These are phyloP conservation scores for Cyprinodon diabolis DNA, from an alignment of 2,797 vertebrate species.

Conservation along the genomic window DNA sequence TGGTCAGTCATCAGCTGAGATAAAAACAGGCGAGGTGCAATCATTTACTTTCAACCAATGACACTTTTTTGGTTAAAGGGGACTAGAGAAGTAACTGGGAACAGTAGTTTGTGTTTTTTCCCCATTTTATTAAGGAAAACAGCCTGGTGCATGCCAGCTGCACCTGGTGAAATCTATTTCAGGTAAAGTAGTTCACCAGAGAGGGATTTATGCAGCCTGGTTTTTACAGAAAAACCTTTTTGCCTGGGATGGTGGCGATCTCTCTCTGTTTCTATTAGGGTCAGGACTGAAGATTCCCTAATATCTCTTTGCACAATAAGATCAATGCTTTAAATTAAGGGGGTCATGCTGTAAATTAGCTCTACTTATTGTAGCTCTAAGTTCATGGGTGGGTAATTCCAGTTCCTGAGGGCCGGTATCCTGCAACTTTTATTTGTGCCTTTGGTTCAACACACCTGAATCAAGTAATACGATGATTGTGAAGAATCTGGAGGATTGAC, in stretches of 20 bases:
- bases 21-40: not conserved
- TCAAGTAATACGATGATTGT: no score
- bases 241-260: not conserved
- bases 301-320: not conserved
- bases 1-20: not conserved
- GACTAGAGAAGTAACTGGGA: not conserved
- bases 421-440: no score
- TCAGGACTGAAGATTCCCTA: not conserved
- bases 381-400: no score
- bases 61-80: not conserved
- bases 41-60: not conserved
- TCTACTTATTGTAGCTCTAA: no score
- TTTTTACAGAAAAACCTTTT: not conserved
- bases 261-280: not conserved
- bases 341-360: no score
- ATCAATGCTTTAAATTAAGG: not conserved
- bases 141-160: not conserved
- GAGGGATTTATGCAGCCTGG: not conserved
- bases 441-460: no score
- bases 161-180: not conserved
- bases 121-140: not conserved
- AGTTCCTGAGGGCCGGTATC: no score
- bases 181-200: not conserved
- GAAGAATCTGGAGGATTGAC: no score
- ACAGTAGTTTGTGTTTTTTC: not conserved